These are phyloP conservation scores for Knipowitschia caucasica DNA, from an alignment of 2,797 vertebrate species.

Conservation along the genomic window DNA sequence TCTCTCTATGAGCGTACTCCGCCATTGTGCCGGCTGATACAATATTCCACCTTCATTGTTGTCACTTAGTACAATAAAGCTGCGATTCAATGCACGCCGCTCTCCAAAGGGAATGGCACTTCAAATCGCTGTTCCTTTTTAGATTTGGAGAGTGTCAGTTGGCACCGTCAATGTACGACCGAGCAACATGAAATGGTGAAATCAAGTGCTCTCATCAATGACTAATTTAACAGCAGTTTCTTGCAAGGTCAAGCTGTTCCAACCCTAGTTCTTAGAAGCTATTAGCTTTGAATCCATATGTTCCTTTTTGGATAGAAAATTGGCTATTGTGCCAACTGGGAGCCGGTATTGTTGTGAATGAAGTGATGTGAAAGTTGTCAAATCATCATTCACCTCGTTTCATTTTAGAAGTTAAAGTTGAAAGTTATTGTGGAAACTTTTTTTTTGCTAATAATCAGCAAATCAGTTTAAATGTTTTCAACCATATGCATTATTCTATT, in stretches of 20 bases:
- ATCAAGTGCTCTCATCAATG: conserved; percentile 23
- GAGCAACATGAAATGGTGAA: conserved; percentile 38
- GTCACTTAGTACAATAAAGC: conserved; percentile 33
- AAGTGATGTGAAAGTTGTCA: conserved; percentile 17
- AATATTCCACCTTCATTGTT: conserved; percentile 31
- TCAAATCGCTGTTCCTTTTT: conserved; percentile 38
- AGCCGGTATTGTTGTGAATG: too few relatives aligned
- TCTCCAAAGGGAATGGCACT: conserved; percentile 33
- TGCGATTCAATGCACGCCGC: conserved; percentile 10
- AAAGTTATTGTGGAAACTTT: too few relatives aligned
- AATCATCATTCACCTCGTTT: too few relatives aligned
- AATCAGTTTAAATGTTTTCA: too few relatives aligned
- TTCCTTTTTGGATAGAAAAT: conserved; percentile 6
- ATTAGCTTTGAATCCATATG: not conserved
- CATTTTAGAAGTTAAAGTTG: too few relatives aligned
- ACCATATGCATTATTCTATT: too few relatives aligned
- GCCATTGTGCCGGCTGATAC: conserved; percentile 21
- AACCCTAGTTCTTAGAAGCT: conserved; percentile 6
- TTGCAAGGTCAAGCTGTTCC: conserved; percentile 16
- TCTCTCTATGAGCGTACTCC: conserved; percentile 21
- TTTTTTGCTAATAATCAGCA: too few relatives aligned
- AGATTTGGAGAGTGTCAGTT: conserved; percentile 54
- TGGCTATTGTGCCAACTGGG: conserved; percentile 4
- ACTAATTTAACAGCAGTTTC: conserved; percentile 15
- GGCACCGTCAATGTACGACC: conserved; percentile 24